A percentile compares a stretch with the other conserved stretches of the same genome.
phyloP scores from a whole-genome alignment of 2,113 vertebrate species.

The Phylloscopus trochilus region DNA sequence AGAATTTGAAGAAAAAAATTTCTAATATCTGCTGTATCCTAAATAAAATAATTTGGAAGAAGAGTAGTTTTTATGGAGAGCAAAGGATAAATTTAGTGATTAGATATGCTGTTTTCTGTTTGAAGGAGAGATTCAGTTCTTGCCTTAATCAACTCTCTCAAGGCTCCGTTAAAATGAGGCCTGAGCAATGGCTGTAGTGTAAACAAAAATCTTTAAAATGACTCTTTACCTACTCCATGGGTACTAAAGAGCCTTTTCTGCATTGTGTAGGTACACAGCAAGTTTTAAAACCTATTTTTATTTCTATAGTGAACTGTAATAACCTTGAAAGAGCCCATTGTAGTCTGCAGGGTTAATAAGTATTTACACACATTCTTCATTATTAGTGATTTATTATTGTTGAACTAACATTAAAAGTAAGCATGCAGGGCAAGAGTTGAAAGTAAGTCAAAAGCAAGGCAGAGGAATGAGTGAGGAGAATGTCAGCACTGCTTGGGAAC shows the following conservation, averaged over 20 bases:
- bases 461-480: neutral
- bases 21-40: neutral
- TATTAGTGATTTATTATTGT: slow-evolving; percentile 56
- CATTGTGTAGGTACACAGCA: neutral
- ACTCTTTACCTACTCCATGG: neutral
- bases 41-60: neutral
- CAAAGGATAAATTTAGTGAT: neutral
- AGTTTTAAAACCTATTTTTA: slow-evolving; percentile 3
- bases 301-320: neutral
- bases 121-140: neutral
- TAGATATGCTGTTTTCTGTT: neutral
- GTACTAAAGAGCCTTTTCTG: slow-evolving; percentile 8
- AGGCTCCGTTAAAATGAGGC: neutral
- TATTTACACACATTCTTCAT: slow-evolving; percentile 28
- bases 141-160: neutral
- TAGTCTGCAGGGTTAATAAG: slow-evolving; percentile 6
- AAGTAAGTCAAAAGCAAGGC: neutral
- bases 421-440: neutral
- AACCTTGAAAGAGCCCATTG: slow-evolving; percentile 44
- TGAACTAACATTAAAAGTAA: slow-evolving; percentile 28
- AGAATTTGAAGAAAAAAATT: neutral
- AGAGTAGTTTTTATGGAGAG: neutral
- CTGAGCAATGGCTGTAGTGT: neutral
- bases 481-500: neutral
- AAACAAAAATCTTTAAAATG: neutral